These are phyloP conservation scores for Eupeodes latifasciatus DNA, from an alignment of 2,888 invertebrate species.

Conservation along the genomic window DNA sequence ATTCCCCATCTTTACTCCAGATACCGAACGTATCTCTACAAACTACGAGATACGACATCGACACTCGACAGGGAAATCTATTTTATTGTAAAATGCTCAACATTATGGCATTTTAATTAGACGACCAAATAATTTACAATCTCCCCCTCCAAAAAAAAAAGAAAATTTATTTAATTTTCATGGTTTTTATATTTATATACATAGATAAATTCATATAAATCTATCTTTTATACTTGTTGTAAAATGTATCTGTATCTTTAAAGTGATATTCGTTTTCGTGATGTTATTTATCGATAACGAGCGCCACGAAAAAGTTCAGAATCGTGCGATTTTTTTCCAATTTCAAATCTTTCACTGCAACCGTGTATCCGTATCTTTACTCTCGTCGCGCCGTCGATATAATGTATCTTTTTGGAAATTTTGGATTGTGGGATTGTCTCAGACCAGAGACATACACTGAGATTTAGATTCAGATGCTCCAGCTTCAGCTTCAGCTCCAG, in stretches of 20 bases:
- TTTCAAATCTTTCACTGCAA: background rate
- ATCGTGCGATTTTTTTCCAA: conserved; percentile 47
- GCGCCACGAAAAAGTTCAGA: conserved; percentile 51
- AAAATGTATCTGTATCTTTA: conserved; percentile 42
- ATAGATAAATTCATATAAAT: too few species aligned
- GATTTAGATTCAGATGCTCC: background rate
- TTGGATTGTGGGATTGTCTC: conserved; percentile 42
- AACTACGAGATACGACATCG: too few species aligned
- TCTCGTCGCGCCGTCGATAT: background rate
- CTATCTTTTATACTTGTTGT: background rate
- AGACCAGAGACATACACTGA: background rate
- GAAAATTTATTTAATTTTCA: conserved; percentile 36
- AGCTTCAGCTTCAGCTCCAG: background rate
- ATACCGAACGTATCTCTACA: background rate
- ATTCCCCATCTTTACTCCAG: conserved; percentile 39
- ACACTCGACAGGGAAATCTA: conserved; percentile 36
- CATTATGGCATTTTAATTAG: conserved; percentile 73
- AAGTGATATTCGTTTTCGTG: conserved; percentile 49
- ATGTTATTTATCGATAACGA: conserved; percentile 72
- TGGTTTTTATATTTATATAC: background rate
- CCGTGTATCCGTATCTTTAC: background rate
- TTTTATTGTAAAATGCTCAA: conserved; percentile 58
- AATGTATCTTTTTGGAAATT: conserved; percentile 4
- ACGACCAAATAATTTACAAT: conserved; percentile 62
- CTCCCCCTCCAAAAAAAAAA: background rate